Evolutionary conservation across 2,888 invertebrate species (phyloP), one percentile per base, ranked within the genome.

Genomic region (Napeogenes inachia): DNA sequence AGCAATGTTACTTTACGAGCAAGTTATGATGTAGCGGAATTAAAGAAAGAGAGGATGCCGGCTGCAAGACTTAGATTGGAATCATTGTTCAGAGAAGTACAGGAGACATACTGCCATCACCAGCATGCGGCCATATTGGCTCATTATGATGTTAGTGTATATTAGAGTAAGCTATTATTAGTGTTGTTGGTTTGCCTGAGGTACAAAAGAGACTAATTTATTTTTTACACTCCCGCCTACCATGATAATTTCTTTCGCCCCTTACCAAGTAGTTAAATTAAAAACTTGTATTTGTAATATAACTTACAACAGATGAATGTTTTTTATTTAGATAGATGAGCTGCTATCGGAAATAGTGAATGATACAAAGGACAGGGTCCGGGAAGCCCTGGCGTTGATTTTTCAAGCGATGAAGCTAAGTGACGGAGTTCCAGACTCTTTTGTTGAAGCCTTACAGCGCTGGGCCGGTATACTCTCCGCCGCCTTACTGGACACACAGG

Each of bases 61-160:
- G 73, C 78, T 0, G 86, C 87, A 0, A 78, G 78, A 58, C 68
- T 89, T 73, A 75, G 75, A 54, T 66, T 89, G n/a, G 82, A 88
- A 60, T 73, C 75, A 0, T 65, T 89, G 10, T 64, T 85, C 54
- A 75, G 77, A 45, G 85, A 89, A 62, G 76, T 87, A 0, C 84
- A 86, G 70, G 86, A 89, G 32, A 83, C 85, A 0, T 89, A 86
- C 65, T 88, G 88, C 57, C 86, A 87, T 70, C 80, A 89, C 65
- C 86, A 87, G 63, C 86, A 88, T 69, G 75, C 79, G 0, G 85
- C 85, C 0, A 63, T 88, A 45, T 72, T 87, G 66, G 80, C 89
- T 3, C 78, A 87, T 73, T 86, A 76, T 73, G 87, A 89, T 82
- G 89, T 89, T 21, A 50, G 64, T 60, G 54, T 33, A 54, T 33